Evolutionary conservation across 2,113 vertebrate genomes (phyloP).

Genomic region (Hydrochoerus hydrochaeris): DNA sequence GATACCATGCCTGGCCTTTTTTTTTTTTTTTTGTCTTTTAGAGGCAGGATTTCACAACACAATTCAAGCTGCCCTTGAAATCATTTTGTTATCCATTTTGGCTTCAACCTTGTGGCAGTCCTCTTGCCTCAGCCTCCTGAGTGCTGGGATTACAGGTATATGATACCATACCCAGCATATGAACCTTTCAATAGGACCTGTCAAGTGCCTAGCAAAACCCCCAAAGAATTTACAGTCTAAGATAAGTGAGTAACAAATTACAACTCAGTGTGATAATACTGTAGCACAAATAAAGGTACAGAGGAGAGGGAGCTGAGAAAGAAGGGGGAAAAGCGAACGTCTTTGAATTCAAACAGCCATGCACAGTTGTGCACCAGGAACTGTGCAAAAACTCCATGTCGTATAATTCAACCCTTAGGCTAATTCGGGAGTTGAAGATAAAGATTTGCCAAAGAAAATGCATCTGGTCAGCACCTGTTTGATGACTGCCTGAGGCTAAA

Average conservation of each 20-base stretch:
- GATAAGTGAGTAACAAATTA: background rate
- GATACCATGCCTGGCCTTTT: background rate
- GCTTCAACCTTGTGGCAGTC: background rate
- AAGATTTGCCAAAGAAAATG: constrained; percentile 3
- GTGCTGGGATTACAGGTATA: background rate
- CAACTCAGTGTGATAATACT: background rate
- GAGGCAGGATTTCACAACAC: background rate
- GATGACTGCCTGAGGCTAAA: constrained; percentile 11
- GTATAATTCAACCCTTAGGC: background rate
- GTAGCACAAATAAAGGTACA: background rate
- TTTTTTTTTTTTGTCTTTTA: background rate
- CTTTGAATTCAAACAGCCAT: background rate
- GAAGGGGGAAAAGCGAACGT: background rate
- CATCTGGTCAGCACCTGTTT: background rate
- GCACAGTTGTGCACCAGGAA: background rate
- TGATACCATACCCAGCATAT: background rate
- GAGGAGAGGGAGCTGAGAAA: background rate
- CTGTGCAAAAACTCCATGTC: background rate
- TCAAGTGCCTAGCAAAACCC: background rate
- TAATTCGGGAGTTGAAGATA: background rate
- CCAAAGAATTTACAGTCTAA: background rate
- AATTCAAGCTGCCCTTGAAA: background rate
- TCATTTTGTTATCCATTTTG: background rate
- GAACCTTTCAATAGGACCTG: background rate
- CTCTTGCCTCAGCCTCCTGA: background rate